Evolutionary conservation across 2,797 vertebrate genomes (phyloP).

Genomic region (Mus minutoides): DNA sequence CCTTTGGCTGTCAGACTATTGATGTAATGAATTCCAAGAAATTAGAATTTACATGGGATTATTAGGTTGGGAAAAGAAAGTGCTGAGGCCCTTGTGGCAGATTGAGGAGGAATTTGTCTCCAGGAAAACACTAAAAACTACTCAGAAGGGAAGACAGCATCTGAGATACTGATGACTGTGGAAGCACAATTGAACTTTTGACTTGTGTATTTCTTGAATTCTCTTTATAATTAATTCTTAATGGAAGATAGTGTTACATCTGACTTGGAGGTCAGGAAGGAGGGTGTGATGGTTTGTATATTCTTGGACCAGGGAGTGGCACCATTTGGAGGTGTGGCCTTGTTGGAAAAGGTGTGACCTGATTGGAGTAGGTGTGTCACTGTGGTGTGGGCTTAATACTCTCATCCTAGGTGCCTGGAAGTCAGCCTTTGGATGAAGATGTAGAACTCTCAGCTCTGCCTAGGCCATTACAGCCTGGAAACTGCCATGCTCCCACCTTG

Average conservation of each 20-base stretch:
- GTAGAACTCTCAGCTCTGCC: too few relatives aligned
- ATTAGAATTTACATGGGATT: not conserved
- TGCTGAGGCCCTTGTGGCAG: not conserved
- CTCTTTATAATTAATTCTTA: not conserved
- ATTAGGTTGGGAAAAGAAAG: not conserved
- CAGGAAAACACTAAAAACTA: not conserved
- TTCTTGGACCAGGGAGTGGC: too few relatives aligned
- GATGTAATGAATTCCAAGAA: not conserved
- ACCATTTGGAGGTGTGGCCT: too few relatives aligned
- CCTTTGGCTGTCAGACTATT: not conserved
- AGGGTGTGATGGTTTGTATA: too few relatives aligned
- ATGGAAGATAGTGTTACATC: not conserved
- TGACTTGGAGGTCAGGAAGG: not conserved
- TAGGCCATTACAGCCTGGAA: too few relatives aligned
- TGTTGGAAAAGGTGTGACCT: too few relatives aligned
- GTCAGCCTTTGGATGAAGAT: too few relatives aligned
- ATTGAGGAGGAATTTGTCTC: not conserved
- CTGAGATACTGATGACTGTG: not conserved
- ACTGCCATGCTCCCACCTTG: too few relatives aligned
- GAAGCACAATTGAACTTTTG: not conserved
- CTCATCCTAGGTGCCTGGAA: too few relatives aligned
- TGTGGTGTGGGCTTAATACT: too few relatives aligned
- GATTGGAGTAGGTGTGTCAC: too few relatives aligned
- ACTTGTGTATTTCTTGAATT: not conserved
- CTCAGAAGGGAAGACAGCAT: not conserved